A percentile compares a stretch with the other conserved stretches of the same genome.
These are phyloP conservation scores for Upupa epops DNA, from an alignment of 2,113 vertebrate species.

Conservation along the genomic window DNA sequence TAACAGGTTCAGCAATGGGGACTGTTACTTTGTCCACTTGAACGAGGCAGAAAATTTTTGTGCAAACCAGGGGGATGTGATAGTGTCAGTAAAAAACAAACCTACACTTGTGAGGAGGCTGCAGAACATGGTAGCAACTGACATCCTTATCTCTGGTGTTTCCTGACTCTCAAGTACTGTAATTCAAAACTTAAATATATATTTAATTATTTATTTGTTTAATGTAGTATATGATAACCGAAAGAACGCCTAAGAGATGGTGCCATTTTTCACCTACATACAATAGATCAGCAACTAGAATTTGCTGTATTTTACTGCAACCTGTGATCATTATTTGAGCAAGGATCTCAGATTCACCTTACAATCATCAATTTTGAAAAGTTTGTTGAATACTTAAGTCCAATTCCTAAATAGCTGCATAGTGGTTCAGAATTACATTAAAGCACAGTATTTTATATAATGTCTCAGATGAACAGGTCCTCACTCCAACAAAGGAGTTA, in stretches of 20 bases:
- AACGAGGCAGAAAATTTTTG: not conserved
- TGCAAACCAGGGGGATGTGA: not conserved
- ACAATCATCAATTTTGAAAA: not conserved
- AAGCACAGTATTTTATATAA: not conserved
- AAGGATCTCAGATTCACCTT: not conserved
- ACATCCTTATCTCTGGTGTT: not conserved
- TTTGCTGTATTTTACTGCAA: not conserved
- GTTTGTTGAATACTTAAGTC: not conserved
- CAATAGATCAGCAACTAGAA: not conserved
- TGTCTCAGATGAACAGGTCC: not conserved
- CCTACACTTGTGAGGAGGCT: accelerated
- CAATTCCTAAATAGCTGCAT: not conserved
- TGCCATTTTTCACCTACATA: not conserved
- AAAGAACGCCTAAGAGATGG: not conserved
- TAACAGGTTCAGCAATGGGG: not conserved
- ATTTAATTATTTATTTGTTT: not conserved
- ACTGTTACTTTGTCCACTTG: not conserved
- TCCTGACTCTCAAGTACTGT: not conserved
- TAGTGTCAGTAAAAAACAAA: not conserved
- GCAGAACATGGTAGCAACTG: not conserved
- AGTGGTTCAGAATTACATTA: not conserved
- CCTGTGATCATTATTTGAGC: not conserved
- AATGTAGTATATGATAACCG: not conserved
- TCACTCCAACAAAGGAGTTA: not conserved
- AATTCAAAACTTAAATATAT: not conserved